Base-by-base conservation (phyloP, 1,140 invertebrate species). In the Trichogramma pretiosum region DNA sequence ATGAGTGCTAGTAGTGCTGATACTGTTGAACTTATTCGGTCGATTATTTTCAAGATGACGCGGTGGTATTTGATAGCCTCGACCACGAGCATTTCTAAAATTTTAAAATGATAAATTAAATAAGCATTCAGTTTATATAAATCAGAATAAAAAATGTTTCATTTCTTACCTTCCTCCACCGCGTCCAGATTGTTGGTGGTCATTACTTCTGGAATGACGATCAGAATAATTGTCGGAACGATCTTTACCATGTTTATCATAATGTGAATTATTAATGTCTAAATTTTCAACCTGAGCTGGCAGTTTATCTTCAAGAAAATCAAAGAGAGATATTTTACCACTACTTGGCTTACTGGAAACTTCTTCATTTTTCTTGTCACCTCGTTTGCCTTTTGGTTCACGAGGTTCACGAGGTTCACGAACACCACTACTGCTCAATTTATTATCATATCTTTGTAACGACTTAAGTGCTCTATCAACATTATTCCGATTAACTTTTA, bases 301-400 rank as follows among this genome's bases (percentile, higher is more conserved):
- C 18, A 92, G 70, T 72, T 89, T 89, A 55, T 86, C 82, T 62
- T 89, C 86, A 4, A 93, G 72, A 62, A 90, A 93, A 65, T 89
- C 87, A 71, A 92, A 92, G 2, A 93, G 67, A 1, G 87, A 90
- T 1, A 89, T 81, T 64, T 85, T 88, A 16, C 84, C 87, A 44
- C 84, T 72, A 21, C 68, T 85, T 3, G 88, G 87, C 67, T 88
- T 90, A 17, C 74, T 74, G 30, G 62, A 61, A 26, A 43, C 21
- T 36, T 77, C 75, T 44, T 74, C 76, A 45, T 75, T 74, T 56
- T 81, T 77, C 58, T 80, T 83, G 50, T 75, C 77, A 38, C 58
- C 64, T 43, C 67, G 57, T 50, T 68, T 66, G 21, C 54, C 52
- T 49, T 68, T 67, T 16, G 62, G 56, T 42, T 70, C 69, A 21